These are phyloP conservation scores for Anoura caudifer DNA, from an alignment of 2,113 vertebrate genomes.

Conservation along the genomic window DNA sequence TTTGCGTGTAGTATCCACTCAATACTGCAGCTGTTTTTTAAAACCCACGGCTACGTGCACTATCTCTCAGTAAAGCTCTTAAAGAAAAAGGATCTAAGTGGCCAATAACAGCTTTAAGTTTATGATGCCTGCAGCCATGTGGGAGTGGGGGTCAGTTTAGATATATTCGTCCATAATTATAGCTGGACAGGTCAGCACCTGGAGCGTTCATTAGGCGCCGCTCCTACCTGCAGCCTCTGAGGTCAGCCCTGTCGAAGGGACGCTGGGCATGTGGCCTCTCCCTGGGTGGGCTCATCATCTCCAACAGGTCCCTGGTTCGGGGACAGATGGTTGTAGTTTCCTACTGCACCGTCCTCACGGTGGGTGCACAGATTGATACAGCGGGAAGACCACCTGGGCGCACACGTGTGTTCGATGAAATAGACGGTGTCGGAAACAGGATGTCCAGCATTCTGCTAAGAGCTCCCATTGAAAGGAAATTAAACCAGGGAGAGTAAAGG, in stretches of 20 bases:
- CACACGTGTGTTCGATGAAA: fast-evolving
- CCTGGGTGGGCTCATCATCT: not conserved
- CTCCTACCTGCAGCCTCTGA: not conserved
- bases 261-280: not conserved
- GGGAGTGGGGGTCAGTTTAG: not conserved
- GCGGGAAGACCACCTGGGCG: fast-evolving
- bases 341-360: fast-evolving
- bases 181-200: fast-evolving
- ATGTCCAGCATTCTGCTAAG: not conserved
- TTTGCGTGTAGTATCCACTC: not conserved
- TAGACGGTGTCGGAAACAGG: not conserved
- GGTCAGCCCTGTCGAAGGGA: not conserved
- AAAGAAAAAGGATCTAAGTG: not conserved
- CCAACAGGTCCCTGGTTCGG: not conserved
- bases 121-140: not conserved
- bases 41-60: not conserved
- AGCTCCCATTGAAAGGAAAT: not conserved
- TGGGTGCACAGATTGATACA: fast-evolving
- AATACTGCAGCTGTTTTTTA: not conserved
- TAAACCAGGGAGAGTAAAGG: not conserved
- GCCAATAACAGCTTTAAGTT: not conserved
- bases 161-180: fast-evolving
- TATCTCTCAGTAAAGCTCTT: not conserved
- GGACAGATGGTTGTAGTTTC: not conserved
- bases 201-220: fast-evolving